Conservation (phyloP, 2,113 vertebrate genomes). For the Stercorarius parasiticus region DNA sequence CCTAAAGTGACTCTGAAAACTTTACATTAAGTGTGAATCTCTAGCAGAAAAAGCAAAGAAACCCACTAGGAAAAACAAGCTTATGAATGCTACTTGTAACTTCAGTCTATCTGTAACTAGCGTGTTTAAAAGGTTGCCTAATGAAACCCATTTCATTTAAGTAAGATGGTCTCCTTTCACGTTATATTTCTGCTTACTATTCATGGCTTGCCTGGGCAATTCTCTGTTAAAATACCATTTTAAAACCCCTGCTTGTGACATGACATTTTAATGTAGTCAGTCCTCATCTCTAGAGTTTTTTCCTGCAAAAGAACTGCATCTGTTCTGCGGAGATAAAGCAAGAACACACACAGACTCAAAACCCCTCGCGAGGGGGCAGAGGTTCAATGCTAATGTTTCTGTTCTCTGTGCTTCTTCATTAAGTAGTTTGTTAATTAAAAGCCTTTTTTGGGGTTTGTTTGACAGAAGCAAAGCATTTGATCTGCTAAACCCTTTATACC, state of each 20-base stretch:
- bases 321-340: constrained; percentile 51
- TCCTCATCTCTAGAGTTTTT: constrained; percentile 17
- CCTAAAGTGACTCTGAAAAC: neutral
- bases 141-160: neutral
- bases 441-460: neutral
- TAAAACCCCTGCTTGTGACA: neutral
- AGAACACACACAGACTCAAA: neutral
- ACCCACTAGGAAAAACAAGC: neutral
- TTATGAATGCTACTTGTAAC: neutral
- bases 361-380: neutral
- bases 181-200: neutral
- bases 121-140: neutral
- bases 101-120: neutral
- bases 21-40: neutral
- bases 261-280: constrained; percentile 41
- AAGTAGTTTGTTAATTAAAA: constrained; percentile 43
- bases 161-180: neutral
- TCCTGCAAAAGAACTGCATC: neutral
- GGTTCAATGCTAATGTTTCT: neutral
- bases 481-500: constrained; percentile 16
- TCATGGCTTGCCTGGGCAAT: neutral
- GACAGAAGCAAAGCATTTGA: constrained; percentile 12
- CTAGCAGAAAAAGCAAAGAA: neutral
- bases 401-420: neutral
- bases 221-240: constrained; percentile 14